Percentiles rank a stretch among this genome's conserved stretches.
Evolutionary conservation across 2,113 vertebrate genomes (phyloP).

Genomic region (Thermophis baileyi): DNA sequence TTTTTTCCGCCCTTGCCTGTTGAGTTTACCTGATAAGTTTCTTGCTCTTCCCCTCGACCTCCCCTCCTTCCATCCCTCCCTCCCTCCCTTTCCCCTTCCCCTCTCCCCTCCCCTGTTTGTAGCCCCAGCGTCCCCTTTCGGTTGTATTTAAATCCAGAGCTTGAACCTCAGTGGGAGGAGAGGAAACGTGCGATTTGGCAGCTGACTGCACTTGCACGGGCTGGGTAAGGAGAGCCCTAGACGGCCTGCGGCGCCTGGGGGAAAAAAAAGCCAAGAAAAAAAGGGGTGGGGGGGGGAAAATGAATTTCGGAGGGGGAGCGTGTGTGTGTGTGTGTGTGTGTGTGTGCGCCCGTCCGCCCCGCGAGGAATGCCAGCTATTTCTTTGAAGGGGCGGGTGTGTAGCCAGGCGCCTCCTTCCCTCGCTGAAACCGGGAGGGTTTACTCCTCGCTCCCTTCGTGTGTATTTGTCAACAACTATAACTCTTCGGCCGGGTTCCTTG

Average conservation of each 20-base stretch:
- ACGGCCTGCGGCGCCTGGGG: slow-evolving; percentile 11
- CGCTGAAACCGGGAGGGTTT: slow-evolving; percentile 5
- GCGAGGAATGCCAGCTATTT: slow-evolving; percentile 53
- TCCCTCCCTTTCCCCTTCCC: not conserved
- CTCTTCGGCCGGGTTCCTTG: not conserved
- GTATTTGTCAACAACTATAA: not conserved
- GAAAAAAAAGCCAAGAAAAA: too few species aligned
- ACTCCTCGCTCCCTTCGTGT: not conserved
- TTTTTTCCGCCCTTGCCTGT: not conserved
- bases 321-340: not conserved
- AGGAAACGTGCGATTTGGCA: slow-evolving; percentile 37
- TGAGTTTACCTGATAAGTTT: not conserved
- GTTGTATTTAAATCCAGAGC: slow-evolving; percentile 34
- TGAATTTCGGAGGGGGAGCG: not conserved
- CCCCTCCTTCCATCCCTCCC: not conserved
- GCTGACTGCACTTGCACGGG: slow-evolving; percentile 31
- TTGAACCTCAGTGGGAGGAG: not conserved
- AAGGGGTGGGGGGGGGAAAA: too few species aligned
- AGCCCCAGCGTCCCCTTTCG: not conserved
- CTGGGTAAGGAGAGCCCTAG: slow-evolving; percentile 24
- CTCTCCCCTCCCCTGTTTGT: not conserved
- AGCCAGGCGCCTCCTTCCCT: slow-evolving; percentile 47
- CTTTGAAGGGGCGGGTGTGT: slow-evolving; percentile 36
- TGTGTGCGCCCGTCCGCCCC: not conserved
- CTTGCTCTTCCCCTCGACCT: not conserved